Evolutionary conservation across 2,888 invertebrate genomes (phyloP).

Genomic region (Rhorus exstirpatorius): DNA sequence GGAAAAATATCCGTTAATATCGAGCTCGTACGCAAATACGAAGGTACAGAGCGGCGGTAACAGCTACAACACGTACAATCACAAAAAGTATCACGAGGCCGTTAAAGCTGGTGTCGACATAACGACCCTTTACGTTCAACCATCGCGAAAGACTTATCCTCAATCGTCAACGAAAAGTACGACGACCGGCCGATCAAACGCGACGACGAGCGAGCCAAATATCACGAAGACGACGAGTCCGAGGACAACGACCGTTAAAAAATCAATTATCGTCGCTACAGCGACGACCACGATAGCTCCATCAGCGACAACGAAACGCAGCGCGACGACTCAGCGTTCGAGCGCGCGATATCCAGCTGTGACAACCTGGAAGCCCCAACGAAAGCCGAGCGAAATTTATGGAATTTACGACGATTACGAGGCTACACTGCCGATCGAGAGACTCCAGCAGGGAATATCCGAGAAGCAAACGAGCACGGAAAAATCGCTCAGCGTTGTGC

Average conservation of each 20-base stretch:
- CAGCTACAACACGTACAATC: constrained; percentile 84
- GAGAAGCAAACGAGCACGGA: constrained; percentile 64
- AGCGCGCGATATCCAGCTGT: constrained; percentile 80
- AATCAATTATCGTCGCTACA: constrained; percentile 67
- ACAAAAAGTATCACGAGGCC: constrained; percentile 74
- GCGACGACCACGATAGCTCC: constrained; percentile 66
- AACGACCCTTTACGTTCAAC: constrained; percentile 62
- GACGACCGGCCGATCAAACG: constrained; percentile 63
- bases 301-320: constrained; percentile 76
- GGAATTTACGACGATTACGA: constrained; percentile 71
- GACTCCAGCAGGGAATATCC: constrained; percentile 74
- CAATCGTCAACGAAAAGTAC: constrained; percentile 67
- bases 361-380: constrained; percentile 83
- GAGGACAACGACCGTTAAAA: constrained; percentile 67
- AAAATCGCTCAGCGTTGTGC: constrained; percentile 62
- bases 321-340: constrained; percentile 73
- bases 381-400: constrained; percentile 68
- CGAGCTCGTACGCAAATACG: constrained; percentile 91
- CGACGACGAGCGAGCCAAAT: constrained; percentile 67
- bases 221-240: constrained; percentile 66
- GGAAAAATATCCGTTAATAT: constrained; percentile 89
- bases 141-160: constrained; percentile 62
- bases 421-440: constrained; percentile 78
- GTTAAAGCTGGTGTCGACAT: constrained; percentile 60
- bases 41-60: constrained; percentile 89